These are phyloP conservation scores for Lasioglossum baleicum DNA, from an alignment of 1,140 invertebrate species.

Conservation along the genomic window DNA sequence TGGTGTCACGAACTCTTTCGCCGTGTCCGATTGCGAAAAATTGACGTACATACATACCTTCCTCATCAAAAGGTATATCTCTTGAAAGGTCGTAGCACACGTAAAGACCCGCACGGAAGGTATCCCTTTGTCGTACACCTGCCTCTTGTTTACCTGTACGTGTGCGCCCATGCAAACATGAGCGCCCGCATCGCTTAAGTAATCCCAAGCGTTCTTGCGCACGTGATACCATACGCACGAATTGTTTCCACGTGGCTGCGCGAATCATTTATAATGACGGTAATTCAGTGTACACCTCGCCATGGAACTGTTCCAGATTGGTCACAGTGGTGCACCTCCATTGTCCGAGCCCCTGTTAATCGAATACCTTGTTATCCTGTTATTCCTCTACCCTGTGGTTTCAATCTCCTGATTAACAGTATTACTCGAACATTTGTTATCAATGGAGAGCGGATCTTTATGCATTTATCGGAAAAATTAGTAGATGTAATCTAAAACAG, in stretches of 20 bases:
- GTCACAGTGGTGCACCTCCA: too few relatives aligned
- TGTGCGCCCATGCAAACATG: neutral
- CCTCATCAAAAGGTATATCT: slow-evolving; percentile 22
- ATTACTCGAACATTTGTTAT: too few relatives aligned
- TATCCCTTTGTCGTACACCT: slow-evolving; percentile 47
- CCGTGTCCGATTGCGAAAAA: slow-evolving; percentile 37
- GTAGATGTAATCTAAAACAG: too few relatives aligned
- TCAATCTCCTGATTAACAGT: too few relatives aligned
- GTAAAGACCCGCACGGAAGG: slow-evolving; percentile 43
- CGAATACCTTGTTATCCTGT: too few relatives aligned
- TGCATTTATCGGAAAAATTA: too few relatives aligned
- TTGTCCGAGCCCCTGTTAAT: neutral
- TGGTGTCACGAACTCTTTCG: neutral
- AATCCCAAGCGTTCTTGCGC: neutral
- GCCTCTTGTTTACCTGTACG: slow-evolving; percentile 5
- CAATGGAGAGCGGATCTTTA: too few relatives aligned
- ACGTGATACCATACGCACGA: neutral
- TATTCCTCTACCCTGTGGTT: too few relatives aligned
- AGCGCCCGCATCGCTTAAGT: slow-evolving; percentile 6
- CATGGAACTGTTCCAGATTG: neutral
- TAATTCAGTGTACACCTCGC: neutral
- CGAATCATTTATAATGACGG: neutral
- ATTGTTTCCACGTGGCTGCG: slow-evolving; percentile 2
- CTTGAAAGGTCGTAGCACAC: slow-evolving; percentile 29
- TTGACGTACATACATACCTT: slow-evolving; percentile 15